Evolutionary conservation across 2,113 vertebrate genomes (phyloP).

Genomic region (Channa argus): DNA sequence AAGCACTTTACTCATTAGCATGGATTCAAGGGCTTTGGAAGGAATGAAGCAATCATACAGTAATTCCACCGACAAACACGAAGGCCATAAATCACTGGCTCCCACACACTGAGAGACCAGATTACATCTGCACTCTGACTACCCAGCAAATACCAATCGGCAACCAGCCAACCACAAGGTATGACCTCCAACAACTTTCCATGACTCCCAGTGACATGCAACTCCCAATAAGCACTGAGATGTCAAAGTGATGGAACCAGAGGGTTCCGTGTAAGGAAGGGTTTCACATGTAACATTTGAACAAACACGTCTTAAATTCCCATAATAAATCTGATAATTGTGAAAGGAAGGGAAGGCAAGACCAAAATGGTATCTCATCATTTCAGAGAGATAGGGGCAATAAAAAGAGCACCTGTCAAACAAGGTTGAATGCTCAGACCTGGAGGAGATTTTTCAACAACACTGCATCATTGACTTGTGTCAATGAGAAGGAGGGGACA

Average conservation of each 20-base stretch:
- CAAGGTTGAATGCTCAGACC: too few species aligned
- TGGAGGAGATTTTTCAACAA: neutral
- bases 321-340: neutral
- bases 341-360: too few species aligned
- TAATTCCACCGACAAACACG: conserved; percentile 74
- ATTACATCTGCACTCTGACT: conserved; percentile 59
- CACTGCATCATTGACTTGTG: conserved; percentile 11
- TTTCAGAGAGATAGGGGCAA: too few species aligned
- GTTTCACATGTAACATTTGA: too few species aligned
- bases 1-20: conserved; percentile 77
- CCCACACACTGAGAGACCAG: conserved; percentile 54
- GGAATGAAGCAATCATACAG: conserved; percentile 75
- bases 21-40: conserved; percentile 68
- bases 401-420: too few species aligned
- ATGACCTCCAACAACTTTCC: conserved; percentile 63
- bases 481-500: neutral
- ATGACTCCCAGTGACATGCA: conserved; percentile 48
- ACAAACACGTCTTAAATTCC: neutral
- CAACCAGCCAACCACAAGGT: conserved; percentile 26
- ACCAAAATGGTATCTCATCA: too few species aligned
- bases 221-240: conserved; percentile 5
- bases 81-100: conserved; percentile 67
- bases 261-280: neutral
- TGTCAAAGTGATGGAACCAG: neutral
- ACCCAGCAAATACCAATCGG: conserved; percentile 55